Evolutionary conservation across 2,888 invertebrate species (phyloP).

Genomic region (Endomychus coccineus): DNA sequence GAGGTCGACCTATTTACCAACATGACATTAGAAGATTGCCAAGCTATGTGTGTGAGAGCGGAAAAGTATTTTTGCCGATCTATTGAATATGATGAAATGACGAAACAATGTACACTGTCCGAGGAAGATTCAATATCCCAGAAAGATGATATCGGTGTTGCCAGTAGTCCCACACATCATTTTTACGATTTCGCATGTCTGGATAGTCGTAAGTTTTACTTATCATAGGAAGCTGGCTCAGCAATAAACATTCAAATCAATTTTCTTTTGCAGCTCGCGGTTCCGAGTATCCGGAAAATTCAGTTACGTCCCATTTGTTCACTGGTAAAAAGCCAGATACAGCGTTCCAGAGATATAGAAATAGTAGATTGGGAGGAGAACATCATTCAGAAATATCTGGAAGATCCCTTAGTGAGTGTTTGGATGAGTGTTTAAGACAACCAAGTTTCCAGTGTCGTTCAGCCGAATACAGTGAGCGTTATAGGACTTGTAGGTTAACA

Average conservation of each 20-base stretch:
- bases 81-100: slow-evolving; percentile 82
- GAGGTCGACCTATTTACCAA: slow-evolving; percentile 83
- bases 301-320: slow-evolving; percentile 76
- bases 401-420: slow-evolving; percentile 78
- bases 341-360: slow-evolving; percentile 80
- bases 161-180: slow-evolving; percentile 77
- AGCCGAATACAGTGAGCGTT: slow-evolving; percentile 81
- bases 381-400: slow-evolving; percentile 87
- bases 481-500: slow-evolving; percentile 75
- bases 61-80: slow-evolving; percentile 87
- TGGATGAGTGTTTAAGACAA: slow-evolving; percentile 83
- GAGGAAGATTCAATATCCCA: slow-evolving; percentile 88
- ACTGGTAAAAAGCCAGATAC: slow-evolving; percentile 76
- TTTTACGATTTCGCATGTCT: slow-evolving; percentile 85
- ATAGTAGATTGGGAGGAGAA: slow-evolving; percentile 79
- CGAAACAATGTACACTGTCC: slow-evolving; percentile 78
- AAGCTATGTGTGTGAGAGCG: slow-evolving; percentile 77
- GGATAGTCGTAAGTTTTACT: slow-evolving; percentile 78
- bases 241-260: background rate
- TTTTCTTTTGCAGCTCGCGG: slow-evolving; percentile 63
- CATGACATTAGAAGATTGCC: slow-evolving; percentile 80
- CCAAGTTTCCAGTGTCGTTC: slow-evolving; percentile 86
- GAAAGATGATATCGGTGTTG: slow-evolving; percentile 78
- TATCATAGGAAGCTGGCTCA: background rate
- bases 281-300: slow-evolving; percentile 83